Conservation (phyloP, 2,113 vertebrate genomes). For the Rhabdornis inornatus region DNA sequence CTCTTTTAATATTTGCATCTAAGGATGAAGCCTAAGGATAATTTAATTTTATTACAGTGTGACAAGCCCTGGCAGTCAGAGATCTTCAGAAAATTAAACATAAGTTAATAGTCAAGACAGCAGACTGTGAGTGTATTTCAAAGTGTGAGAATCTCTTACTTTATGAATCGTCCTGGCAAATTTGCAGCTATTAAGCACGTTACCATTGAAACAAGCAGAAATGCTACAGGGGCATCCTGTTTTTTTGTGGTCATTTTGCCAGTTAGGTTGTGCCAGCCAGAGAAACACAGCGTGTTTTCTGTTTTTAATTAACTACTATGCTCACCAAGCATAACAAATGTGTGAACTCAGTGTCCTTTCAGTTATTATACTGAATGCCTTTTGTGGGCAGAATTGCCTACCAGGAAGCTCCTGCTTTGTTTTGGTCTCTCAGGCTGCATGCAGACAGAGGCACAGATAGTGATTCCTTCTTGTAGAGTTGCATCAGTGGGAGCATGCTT, state of each 20-base stretch:
- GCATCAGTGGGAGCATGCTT: neutral
- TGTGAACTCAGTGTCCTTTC: neutral
- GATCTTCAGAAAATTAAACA: neutral
- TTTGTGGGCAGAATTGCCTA: neutral
- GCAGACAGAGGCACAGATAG: rapidly evolving
- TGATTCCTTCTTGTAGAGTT: neutral
- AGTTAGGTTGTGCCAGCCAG: neutral
- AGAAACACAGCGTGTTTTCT: neutral
- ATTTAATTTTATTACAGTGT: neutral
- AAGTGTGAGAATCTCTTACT: neutral
- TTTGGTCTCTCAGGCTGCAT: neutral
- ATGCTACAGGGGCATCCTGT: neutral
- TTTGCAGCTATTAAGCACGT: neutral
- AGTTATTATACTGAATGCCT: neutral
- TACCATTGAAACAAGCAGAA: neutral
- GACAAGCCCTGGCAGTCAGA: neutral
- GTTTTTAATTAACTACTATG: neutral
- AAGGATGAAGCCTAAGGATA: neutral
- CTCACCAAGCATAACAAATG: neutral
- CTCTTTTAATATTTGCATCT: neutral
- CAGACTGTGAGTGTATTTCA: neutral
- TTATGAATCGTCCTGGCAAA: neutral
- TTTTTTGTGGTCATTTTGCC: neutral
- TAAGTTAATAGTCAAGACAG: neutral
- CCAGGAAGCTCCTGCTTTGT: rapidly evolving